These are phyloP conservation scores for Orchesella flavescens DNA, from an alignment of 2,888 invertebrate genomes.

Conservation along the genomic window DNA sequence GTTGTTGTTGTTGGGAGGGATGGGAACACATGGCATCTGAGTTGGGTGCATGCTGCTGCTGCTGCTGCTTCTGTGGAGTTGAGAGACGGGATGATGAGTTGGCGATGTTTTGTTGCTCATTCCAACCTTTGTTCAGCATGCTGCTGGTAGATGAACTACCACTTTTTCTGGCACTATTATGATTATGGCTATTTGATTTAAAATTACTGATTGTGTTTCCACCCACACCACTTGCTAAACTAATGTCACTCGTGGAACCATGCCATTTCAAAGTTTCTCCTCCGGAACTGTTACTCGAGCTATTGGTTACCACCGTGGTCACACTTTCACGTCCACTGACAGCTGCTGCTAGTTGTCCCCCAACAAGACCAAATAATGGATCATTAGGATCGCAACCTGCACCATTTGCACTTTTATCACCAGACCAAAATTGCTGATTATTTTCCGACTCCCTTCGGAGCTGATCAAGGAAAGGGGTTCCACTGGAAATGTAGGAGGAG, in stretches of 20 bases:
- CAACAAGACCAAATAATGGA: conserved; percentile 66
- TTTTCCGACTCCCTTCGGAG: conserved; percentile 77
- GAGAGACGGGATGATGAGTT: conserved; percentile 84
- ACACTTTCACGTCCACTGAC: conserved; percentile 77
- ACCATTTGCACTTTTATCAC: conserved; percentile 51
- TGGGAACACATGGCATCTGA: conserved; percentile 32
- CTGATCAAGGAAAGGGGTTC: conserved; percentile 84
- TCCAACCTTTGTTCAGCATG: conserved; percentile 70
- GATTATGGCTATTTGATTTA: conserved; percentile 30
- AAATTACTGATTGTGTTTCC: conserved; percentile 36
- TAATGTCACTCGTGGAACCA: conserved; percentile 84
- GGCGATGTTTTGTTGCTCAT: conserved; percentile 77
- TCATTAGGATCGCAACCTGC: conserved; percentile 66
- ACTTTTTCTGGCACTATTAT: conserved; percentile 19
- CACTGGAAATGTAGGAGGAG: conserved; percentile 70
- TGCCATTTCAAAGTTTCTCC: conserved; percentile 88
- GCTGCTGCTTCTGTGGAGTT: conserved; percentile 81
- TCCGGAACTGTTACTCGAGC: conserved; percentile 78
- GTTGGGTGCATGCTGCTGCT: conserved; percentile 75
- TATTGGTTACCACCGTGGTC: conserved; percentile 77
- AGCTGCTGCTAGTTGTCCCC: conserved; percentile 69
- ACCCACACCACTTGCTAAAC: conserved; percentile 75
- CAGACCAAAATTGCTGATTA: conserved; percentile 68
- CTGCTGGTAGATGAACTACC: conserved; percentile 19
- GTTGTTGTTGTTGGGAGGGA: conserved; percentile 73